Conservation (phyloP, 2,797 vertebrate genomes). For the Coranthus polyacanthus region DNA sequence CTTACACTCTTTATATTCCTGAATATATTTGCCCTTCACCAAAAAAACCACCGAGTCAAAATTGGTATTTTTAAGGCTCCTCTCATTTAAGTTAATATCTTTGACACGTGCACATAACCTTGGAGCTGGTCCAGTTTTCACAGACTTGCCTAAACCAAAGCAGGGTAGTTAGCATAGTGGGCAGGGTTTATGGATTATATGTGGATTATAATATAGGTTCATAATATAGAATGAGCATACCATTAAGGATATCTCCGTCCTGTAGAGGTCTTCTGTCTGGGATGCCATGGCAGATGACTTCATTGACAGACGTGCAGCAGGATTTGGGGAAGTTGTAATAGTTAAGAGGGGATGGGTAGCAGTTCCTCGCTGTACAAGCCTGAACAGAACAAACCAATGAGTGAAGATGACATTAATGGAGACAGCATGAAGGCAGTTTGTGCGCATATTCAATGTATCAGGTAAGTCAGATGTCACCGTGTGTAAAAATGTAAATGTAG, state of each 20-base stretch:
- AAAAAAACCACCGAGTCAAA: too few species aligned
- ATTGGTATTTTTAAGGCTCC: too few species aligned
- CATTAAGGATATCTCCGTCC: slow-evolving; percentile 98
- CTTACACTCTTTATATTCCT: too few species aligned
- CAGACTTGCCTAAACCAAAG: too few species aligned
- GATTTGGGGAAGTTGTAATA: slow-evolving; percentile 99
- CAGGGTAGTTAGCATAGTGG: too few species aligned
- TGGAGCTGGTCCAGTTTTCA: too few species aligned
- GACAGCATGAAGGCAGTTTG: neutral
- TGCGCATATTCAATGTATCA: neutral
- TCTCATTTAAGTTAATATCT: too few species aligned
- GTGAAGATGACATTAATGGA: neutral
- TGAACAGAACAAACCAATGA: slow-evolving; percentile 62
- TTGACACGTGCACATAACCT: too few species aligned
- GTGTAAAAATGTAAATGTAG: neutral
- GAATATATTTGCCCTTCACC: too few species aligned
- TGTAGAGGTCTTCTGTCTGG: slow-evolving; percentile 94
- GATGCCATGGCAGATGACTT: slow-evolving; percentile 99
- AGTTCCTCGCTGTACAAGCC: slow-evolving; percentile 96
- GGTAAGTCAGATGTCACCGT: neutral
- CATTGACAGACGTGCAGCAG: slow-evolving; percentile 98
- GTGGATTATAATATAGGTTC: too few species aligned
- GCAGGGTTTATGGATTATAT: too few species aligned
- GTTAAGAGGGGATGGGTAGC: slow-evolving; percentile 98
- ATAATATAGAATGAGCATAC: slow-evolving; percentile 73